These are phyloP conservation scores for Lethrus apterus DNA, from an alignment of 1,140 invertebrate genomes.

Conservation along the genomic window DNA sequence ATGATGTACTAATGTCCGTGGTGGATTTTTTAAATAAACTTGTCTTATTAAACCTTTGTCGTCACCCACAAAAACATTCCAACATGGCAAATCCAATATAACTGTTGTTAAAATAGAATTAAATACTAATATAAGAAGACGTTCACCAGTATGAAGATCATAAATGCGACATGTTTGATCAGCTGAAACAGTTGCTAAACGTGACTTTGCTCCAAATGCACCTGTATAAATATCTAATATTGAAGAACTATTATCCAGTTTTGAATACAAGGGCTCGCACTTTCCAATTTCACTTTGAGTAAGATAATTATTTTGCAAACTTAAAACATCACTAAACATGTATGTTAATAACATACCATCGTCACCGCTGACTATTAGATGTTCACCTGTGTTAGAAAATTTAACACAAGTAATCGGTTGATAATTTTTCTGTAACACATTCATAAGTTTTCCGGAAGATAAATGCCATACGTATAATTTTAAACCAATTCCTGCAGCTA, in stretches of 20 bases:
- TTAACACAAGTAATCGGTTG: constrained; percentile 66
- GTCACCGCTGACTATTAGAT: constrained; percentile 70
- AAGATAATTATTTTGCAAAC: constrained; percentile 38
- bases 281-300: constrained; percentile 47
- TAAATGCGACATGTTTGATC: constrained; percentile 81
- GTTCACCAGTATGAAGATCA: constrained; percentile 56
- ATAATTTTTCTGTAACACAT: constrained; percentile 67
- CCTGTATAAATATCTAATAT: constrained; percentile 69
- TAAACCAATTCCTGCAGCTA: constrained; percentile 68
- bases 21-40: constrained; percentile 57
- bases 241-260: constrained; percentile 66
- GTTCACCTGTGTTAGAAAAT: constrained; percentile 65
- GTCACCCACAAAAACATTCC: constrained; percentile 64
- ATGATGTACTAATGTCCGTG: constrained; percentile 50
- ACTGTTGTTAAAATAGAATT: constrained; percentile 61
- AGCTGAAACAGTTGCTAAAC: constrained; percentile 66
- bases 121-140: constrained; percentile 68
- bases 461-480: constrained; percentile 82
- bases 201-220: constrained; percentile 50
- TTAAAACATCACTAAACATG: constrained; percentile 47
- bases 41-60: constrained; percentile 61
- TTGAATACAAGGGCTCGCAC: constrained; percentile 55
- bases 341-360: constrained; percentile 80
- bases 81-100: constrained; percentile 62
- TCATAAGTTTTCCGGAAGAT: constrained; percentile 64